These are phyloP conservation scores for Gymnothorax reevesii DNA, from an alignment of 2,797 vertebrate genomes.

Conservation along the genomic window DNA sequence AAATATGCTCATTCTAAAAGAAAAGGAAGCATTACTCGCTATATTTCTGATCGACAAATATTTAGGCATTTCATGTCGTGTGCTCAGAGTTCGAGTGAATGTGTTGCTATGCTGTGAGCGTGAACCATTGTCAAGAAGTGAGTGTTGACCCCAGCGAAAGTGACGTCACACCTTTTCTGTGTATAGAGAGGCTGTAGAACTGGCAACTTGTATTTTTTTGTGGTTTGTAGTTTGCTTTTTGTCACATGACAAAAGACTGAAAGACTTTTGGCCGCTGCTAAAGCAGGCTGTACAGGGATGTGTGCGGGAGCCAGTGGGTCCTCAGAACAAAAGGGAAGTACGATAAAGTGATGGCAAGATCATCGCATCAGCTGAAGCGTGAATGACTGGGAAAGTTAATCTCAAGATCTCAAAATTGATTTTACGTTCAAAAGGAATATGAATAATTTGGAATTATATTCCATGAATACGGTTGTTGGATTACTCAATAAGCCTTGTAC, in stretches of 20 bases:
- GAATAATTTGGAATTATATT: background rate
- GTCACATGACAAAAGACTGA: background rate
- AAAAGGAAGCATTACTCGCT: too few relatives aligned
- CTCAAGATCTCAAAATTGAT: background rate
- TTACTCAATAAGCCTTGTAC: background rate
- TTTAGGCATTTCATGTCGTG: too few relatives aligned
- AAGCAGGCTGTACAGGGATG: background rate
- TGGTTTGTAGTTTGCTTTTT: background rate
- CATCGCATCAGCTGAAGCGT: background rate
- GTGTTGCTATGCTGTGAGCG: too few relatives aligned
- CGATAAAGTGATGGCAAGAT: background rate
- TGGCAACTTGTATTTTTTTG: background rate
- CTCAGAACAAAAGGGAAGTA: background rate
- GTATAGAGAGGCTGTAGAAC: background rate
- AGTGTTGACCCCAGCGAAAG: too few relatives aligned
- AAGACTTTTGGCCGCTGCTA: background rate
- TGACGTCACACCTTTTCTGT: too few relatives aligned
- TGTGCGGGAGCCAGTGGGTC: background rate
- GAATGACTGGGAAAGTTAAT: background rate
- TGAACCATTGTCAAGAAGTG: too few relatives aligned
- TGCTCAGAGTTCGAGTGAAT: too few relatives aligned
- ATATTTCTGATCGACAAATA: too few relatives aligned
- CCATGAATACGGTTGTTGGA: background rate
- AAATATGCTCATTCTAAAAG: too few relatives aligned
- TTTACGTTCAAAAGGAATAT: background rate